Conservation (phyloP, 1,140 invertebrate genomes). For the Bombus pascuorum region DNA sequence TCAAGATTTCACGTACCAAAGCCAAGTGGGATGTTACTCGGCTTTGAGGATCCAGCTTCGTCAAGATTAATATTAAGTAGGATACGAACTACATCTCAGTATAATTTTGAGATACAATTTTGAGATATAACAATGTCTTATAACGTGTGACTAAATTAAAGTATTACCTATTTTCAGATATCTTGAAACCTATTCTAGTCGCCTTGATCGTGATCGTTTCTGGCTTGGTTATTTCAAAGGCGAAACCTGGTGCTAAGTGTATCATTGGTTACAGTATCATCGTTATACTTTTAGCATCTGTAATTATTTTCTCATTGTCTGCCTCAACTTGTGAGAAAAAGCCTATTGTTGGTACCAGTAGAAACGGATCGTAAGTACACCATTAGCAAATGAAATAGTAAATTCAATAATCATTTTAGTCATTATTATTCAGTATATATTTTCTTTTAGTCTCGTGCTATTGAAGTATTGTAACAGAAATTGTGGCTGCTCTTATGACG, state of each 20-base stretch:
- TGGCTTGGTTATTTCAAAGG: conserved; percentile 85
- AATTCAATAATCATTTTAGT: background rate
- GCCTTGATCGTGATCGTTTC: conserved; percentile 84
- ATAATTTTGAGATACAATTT: background rate
- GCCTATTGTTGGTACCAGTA: conserved; percentile 76
- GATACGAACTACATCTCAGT: background rate
- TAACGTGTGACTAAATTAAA: background rate
- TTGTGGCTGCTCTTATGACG: conserved; percentile 85
- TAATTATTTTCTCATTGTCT: conserved; percentile 83
- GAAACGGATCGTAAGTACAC: conserved; percentile 70
- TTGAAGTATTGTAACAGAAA: conserved; percentile 84
- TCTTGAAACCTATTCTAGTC: conserved; percentile 85
- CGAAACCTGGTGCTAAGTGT: conserved; percentile 82
- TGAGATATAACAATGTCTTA: background rate
- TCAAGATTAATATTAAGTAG: conserved; percentile 82
- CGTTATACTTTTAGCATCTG: conserved; percentile 79
- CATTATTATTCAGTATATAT: no score
- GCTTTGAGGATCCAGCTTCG: conserved; percentile 83
- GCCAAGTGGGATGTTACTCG: conserved; percentile 81
- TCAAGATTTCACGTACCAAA: conserved; percentile 84
- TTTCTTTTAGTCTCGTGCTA: conserved; percentile 62
- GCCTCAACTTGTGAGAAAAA: conserved; percentile 85
- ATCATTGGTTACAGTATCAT: conserved; percentile 84
- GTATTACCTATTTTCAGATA: conserved; percentile 61
- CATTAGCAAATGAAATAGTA: background rate